Evolutionary conservation across 2,797 vertebrate genomes (phyloP).

Genomic region (Anguilla pacifica): DNA sequence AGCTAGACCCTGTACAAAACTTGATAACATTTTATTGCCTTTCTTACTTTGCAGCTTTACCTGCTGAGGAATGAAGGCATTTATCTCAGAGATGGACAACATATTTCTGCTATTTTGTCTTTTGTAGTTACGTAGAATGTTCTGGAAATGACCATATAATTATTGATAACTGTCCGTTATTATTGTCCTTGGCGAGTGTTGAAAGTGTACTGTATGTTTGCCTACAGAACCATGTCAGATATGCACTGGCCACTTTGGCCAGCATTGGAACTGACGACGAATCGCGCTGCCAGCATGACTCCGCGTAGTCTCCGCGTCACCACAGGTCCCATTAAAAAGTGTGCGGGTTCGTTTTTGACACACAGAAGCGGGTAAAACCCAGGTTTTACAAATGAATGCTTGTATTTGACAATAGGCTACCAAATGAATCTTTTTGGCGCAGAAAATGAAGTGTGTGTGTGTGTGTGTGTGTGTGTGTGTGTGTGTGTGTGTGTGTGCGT

Average conservation of each 20-base stretch:
- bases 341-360: neutral
- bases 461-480: neutral
- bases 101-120: too few relatives aligned
- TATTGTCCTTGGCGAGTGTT: neutral
- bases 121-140: too few relatives aligned
- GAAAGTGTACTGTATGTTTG: neutral
- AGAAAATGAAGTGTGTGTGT: neutral
- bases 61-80: too few relatives aligned
- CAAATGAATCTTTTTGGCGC: neutral
- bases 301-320: neutral
- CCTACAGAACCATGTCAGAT: neutral
- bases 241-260: neutral
- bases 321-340: neutral
- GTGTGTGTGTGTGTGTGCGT: neutral
- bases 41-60: neutral
- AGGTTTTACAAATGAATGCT: neutral
- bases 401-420: neutral
- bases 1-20: neutral
- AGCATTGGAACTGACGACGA: neutral
- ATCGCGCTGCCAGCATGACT: slow-evolving; percentile 2
- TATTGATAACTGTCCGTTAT: neutral
- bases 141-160: too few relatives aligned
- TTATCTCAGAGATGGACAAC: too few relatives aligned
- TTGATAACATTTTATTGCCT: neutral
- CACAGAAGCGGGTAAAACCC: neutral